Evolutionary conservation across 2,797 vertebrate species (phyloP).

Genomic region (Cryptoprocta ferox): DNA sequence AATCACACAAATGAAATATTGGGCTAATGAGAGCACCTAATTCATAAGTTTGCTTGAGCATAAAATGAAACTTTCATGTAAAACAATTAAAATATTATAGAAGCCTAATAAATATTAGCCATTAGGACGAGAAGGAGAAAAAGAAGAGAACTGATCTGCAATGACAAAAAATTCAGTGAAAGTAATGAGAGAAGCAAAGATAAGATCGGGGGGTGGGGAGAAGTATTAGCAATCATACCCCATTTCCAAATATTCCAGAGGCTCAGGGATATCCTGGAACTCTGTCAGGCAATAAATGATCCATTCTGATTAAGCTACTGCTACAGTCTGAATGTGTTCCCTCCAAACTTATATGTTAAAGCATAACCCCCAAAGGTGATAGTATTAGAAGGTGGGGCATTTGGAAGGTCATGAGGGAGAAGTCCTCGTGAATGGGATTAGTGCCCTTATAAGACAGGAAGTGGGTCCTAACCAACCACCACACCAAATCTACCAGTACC

Average conservation of each 20-base stretch:
- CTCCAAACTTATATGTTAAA: not conserved
- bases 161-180: not conserved
- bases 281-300: not conserved
- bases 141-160: not conserved
- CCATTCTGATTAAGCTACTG: not conserved
- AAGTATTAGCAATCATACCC: not conserved
- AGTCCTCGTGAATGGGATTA: not conserved
- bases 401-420: not conserved
- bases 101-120: slow-evolving; percentile 32
- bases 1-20: not conserved
- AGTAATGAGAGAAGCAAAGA: not conserved
- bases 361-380: not conserved
- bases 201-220: not conserved
- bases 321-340: not conserved
- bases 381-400: not conserved
- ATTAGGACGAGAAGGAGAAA: not conserved
- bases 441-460: not conserved
- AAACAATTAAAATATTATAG: not conserved
- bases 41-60: not conserved
- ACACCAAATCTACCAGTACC: not conserved
- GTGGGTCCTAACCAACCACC: too few species aligned
- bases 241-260: not conserved
- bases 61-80: slow-evolving; percentile 3
- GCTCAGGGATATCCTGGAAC: not conserved
- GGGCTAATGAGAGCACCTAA: not conserved